A percentile compares a stretch with the other conserved stretches of the same genome.
phyloP scores from a whole-genome alignment of 2,888 invertebrate genomes.

The Allophyes oxyacanthae region DNA sequence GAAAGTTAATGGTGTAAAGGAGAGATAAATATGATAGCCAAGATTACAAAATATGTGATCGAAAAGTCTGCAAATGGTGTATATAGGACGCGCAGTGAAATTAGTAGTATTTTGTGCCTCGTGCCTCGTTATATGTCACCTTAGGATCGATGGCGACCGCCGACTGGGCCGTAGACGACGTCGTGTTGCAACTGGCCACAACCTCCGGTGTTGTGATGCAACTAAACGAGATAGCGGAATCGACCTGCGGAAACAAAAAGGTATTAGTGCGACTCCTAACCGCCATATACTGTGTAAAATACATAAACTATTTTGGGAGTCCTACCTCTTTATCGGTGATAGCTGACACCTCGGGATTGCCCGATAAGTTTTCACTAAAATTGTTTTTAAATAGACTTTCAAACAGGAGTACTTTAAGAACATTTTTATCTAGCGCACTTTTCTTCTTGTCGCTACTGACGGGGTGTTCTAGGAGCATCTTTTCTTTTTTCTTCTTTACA shows the following conservation, averaged over 20 bases:
- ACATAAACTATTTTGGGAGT: slow-evolving; percentile 49
- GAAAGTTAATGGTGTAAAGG: neutral
- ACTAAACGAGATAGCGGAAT: slow-evolving; percentile 86
- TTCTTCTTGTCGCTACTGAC: slow-evolving; percentile 62
- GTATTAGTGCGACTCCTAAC: slow-evolving; percentile 42
- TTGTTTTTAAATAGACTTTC: slow-evolving; percentile 73
- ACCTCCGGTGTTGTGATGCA: slow-evolving; percentile 88
- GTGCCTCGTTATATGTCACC: slow-evolving; percentile 64
- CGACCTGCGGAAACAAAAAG: slow-evolving; percentile 76
- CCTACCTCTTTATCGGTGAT: slow-evolving; percentile 76
- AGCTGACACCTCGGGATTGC: slow-evolving; percentile 59
- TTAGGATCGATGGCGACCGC: slow-evolving; percentile 79
- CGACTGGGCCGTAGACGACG: slow-evolving; percentile 74
- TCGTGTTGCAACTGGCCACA: slow-evolving; percentile 83
- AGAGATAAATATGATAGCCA: neutral
- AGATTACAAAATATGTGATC: slow-evolving; percentile 8
- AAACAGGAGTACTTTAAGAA: slow-evolving; percentile 76
- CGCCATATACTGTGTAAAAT: slow-evolving; percentile 29
- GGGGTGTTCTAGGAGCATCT: slow-evolving; percentile 53
- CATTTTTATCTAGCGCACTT: slow-evolving; percentile 68
- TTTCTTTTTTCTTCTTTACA: slow-evolving; percentile 63
- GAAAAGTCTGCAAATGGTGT: slow-evolving; percentile 64
- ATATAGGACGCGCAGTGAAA: slow-evolving; percentile 4
- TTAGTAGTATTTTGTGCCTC: neutral
- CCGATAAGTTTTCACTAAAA: slow-evolving; percentile 62